Evolutionary conservation across 2,113 vertebrate genomes (phyloP).

Genomic region (Lagopus leucura): DNA sequence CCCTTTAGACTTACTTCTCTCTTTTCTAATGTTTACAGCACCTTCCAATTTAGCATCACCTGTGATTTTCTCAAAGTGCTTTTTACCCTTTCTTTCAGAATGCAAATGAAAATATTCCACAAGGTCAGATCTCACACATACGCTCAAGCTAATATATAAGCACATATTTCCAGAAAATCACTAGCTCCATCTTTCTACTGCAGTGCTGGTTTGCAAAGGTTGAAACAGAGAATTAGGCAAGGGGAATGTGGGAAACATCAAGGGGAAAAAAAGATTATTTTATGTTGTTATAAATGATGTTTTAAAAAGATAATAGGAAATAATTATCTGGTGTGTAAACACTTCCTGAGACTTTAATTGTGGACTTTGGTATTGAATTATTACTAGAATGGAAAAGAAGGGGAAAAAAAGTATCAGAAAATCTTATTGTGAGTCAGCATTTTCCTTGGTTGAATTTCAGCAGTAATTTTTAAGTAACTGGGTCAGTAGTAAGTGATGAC

Average conservation of each 20-base stretch:
- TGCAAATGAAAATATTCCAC: neutral
- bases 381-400: neutral
- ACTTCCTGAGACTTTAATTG: neutral
- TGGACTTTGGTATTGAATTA: neutral
- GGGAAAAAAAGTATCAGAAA: neutral
- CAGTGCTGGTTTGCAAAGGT: neutral
- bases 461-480: neutral
- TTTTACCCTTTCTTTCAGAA: neutral
- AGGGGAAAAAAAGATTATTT: neutral
- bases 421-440: neutral
- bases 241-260: neutral
- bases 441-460: neutral
- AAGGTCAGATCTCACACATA: neutral
- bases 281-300: neutral
- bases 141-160: neutral
- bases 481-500: neutral
- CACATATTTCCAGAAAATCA: neutral
- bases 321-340: neutral
- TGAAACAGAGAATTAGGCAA: neutral
- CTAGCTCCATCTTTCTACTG: neutral
- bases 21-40: neutral
- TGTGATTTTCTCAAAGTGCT: neutral
- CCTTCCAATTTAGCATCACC: neutral
- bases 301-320: neutral
- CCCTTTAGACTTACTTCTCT: conserved; percentile 6